phyloP scores from a whole-genome alignment of 1,140 invertebrate species.

The Diabrotica undecimpunctata region DNA sequence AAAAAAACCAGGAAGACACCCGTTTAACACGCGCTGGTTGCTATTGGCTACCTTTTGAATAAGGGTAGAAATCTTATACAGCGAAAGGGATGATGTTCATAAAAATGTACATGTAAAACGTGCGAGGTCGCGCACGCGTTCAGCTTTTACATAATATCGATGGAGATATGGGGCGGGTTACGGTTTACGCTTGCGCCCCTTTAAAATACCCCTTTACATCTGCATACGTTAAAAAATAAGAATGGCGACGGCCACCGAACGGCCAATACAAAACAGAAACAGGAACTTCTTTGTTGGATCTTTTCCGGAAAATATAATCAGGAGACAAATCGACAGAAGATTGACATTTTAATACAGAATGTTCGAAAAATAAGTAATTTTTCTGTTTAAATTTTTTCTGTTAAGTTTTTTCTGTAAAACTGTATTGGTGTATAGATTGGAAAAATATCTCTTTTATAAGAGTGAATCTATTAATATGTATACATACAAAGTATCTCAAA shows the following conservation, averaged over 20 bases:
- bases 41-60: constrained; percentile 29
- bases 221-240: constrained; percentile 36
- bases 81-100: constrained; percentile 36
- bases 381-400: no score
- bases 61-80: constrained; percentile 35
- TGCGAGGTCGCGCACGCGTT: constrained; percentile 40
- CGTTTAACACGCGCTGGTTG: constrained; percentile 26
- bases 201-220: constrained; percentile 43
- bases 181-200: constrained; percentile 39
- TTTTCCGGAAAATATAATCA: no score
- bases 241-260: constrained; percentile 3
- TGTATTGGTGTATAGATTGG: no score
- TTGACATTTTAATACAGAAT: no score
- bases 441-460: no score
- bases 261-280: no score
- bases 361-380: no score
- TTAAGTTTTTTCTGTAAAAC: no score
- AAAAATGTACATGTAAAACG: constrained; percentile 46
- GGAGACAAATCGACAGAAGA: no score
- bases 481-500: no score
- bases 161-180: constrained; percentile 44
- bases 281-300: no score
- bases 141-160: constrained; percentile 45
- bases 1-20: constrained; percentile 28
- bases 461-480: no score